Evolutionary conservation across 2,888 invertebrate genomes (phyloP), one percentile per base, ranked within the genome.

Genomic region (Tenthredo scrophulariae): DNA sequence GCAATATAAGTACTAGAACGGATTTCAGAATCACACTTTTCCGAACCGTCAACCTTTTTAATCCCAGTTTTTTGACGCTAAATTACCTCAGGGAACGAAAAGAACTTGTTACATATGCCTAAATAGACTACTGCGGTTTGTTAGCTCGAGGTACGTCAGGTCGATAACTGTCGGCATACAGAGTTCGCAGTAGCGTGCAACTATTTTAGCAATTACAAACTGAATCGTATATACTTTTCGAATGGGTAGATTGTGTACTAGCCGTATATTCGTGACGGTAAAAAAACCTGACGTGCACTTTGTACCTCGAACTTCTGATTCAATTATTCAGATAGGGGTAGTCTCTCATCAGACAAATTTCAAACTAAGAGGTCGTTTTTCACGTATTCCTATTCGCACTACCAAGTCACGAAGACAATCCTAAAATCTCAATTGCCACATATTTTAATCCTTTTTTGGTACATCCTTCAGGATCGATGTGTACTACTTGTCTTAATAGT

Each of bases 181-280:
- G 3, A 22, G 43, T 9, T 72, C 37, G 58, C 80, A 26, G 4
- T 80, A 26, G 80, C 80, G 62, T 80, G 80, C 80, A 80, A 80
- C 80, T 80, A 80, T 80, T 80, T 80, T 43, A 80, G 80, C 80
- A 80, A 80, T 80, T 80, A 62, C 80, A 40, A 62, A 58, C 80
- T n/a, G 40, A 58, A 22, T 40, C 62, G 80, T 50, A 22, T 26
- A 40, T 40, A 37, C 40, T 80, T 80, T 50, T 22, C 1, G 13
- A 46, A n/a, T 7, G 6, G n/a, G 37, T 40, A 37, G 40, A 80
- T 37, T 40, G 13, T 80, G 62, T 40, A 58, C 40, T 40, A 62
- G 62, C 40, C 9, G 62, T 33, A 50, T 80, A 50, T 80, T 80
- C 80, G 62, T 80, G 80, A 80, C 62, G 62, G 13, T 22, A 0